Base-by-base conservation (phyloP, 37 sponge, comb jelly and placozoan species). In the Spongilla lacustris region DNA sequence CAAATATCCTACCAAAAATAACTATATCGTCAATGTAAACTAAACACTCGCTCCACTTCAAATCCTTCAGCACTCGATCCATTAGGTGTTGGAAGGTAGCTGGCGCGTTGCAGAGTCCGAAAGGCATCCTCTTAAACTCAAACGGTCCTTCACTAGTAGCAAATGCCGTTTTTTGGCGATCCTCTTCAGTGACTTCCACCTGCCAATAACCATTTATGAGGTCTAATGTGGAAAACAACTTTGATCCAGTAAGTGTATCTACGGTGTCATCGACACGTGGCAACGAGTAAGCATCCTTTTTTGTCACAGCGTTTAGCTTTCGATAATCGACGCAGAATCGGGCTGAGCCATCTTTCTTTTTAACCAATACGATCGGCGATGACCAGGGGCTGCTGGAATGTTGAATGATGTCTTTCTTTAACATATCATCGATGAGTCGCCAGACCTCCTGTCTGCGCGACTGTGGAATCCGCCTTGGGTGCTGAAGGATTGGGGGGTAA, bases 291-390 rank as follows among this genome's bases (percentile, higher is more conserved):
- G 82, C 92, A 50, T 92, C 88, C 71, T 48, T 82, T 77, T 79
- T 82, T 5, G 92, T 88, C 0, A 92, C 84, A 12, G 76, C 66
- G 71, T 91, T 92, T 26, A 92, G 82, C 33, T 50, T 41, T 1
- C 89, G 78, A 66, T 92, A 92, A 71, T 92, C 93, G 8, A 92
- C 89, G 38, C 88, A 88, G 48, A 92, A 92, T n/a, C 89, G 81
- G 4, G 50, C 36, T 0, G 79, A 32, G 25, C 86, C 86, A 78
- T 83, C 86, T 41, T 79, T 81, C 75, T 92, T 92, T 30, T 68
- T 74, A 0, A 88, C 89, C 41, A 88, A 32, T 12, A 88, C 83
- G 29, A 92, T 50, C 4, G 88, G 88, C 50, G 84, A 72, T 19
- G 89, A 82, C 85, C 89, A 92, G 11, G 89, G 84, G 68, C 85